Base-by-base conservation (phyloP, 2,797 vertebrate species). In the Microctenopoma steveboyesi region DNA sequence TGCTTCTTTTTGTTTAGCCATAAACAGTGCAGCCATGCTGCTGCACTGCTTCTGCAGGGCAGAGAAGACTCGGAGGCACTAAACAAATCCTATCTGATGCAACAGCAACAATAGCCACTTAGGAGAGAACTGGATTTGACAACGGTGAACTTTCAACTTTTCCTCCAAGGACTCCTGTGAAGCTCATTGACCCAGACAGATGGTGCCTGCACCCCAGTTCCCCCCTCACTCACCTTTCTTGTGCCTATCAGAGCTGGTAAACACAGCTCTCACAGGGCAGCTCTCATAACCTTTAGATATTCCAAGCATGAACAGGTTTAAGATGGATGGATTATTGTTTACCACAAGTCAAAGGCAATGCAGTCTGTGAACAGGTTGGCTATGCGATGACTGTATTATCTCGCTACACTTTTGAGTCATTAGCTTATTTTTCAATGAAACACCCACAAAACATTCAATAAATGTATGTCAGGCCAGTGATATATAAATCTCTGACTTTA, bases 81-180 rank as follows among this genome's bases (percentile, higher is more conserved):
- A 45, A 76, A 80, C 47, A 70, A 69, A 77, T 46, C 59, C 42
- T 30, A 45, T 69, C 56, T 79, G 58, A 22, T 51, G 37, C 30
- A 27, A 53, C 12, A 58, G 72, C 65, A 74, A 43, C 46, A 63
- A 37, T 58, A 27, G 42, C 30, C 33, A 27, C 22, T 51, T 15
- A 55, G 30, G 27, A 27, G 57, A 42, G 37, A 79, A 60, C 48
- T 25, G 18, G 46, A 71, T n/a, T 45, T 65, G 54, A 66, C 15
- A 3, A 12, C 63, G 48, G 13, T 45, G 68, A 76, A 82, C 65
- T 72, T 61, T 76, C 7, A 55, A 57, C 53, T 76, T 56, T 39
- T 39, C 50, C 70, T 64, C 48, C 28, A 69, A 35, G 49, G 51
- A 62, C 61, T 52, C 70, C 46, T 22, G 14, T 71, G 45, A 56